These are phyloP conservation scores for Lindbergichthys nudifrons DNA, from an alignment of 2,797 vertebrate genomes.

Conservation along the genomic window DNA sequence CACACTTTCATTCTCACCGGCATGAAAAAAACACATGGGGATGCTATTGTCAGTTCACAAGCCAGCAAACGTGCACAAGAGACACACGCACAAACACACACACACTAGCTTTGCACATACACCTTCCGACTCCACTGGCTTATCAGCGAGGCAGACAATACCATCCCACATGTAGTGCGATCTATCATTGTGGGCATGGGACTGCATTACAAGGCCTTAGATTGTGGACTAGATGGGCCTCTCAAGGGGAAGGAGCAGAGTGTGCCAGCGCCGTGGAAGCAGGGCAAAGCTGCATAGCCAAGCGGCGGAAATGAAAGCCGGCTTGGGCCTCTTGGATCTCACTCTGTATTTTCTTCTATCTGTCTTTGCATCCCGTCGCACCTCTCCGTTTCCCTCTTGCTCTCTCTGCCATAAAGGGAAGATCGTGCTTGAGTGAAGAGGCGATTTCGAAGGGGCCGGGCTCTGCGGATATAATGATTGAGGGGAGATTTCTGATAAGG, in stretches of 20 bases:
- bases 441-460: constrained; percentile 52
- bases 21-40: constrained; percentile 32
- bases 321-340: constrained; percentile 60
- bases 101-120: constrained; percentile 20
- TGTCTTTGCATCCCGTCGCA: constrained; percentile 36
- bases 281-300: constrained; percentile 72
- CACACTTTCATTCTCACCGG: neutral
- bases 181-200: constrained; percentile 80
- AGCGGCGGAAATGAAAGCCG: constrained; percentile 81
- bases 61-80: constrained; percentile 1
- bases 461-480: constrained; percentile 60
- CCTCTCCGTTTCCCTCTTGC: constrained; percentile 28
- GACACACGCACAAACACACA: constrained; percentile 21
- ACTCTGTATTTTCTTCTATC: constrained; percentile 19
- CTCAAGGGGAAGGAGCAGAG: constrained; percentile 70
- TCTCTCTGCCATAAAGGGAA: constrained; percentile 61
- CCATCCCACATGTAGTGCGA: constrained; percentile 75
- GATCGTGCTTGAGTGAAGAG: constrained; percentile 75
- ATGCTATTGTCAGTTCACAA: constrained; percentile 43
- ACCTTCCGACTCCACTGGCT: constrained; percentile 61
- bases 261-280: constrained; percentile 73
- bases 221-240: constrained; percentile 80
- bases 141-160: constrained; percentile 82
- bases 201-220: constrained; percentile 82
- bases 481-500: constrained; percentile 68